Conservation (phyloP, 1,140 invertebrate species). For the Lordiphosa mommai region DNA sequence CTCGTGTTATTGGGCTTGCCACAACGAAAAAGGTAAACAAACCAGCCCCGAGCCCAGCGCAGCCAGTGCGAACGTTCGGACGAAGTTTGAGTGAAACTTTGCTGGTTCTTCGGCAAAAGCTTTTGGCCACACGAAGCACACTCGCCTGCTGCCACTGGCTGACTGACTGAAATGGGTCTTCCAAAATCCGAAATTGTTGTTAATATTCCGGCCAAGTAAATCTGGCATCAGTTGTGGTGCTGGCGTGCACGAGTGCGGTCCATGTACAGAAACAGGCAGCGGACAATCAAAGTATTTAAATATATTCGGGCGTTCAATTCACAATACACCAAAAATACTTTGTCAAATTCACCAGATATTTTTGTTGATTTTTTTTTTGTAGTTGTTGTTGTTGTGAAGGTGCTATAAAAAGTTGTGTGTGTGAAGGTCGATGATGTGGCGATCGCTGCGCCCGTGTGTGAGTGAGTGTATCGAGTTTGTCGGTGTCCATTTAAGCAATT, state of each 20-base stretch:
- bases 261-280: constrained; percentile 11
- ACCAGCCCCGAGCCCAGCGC: constrained; percentile 11
- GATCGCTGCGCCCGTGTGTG: no score
- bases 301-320: no score
- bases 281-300: background rate
- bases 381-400: no score
- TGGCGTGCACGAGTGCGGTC: constrained; percentile 58
- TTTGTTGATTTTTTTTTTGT: no score
- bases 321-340: no score
- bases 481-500: no score
- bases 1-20: constrained; percentile 2
- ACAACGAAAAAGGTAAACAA: constrained; percentile 59
- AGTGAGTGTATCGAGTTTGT: no score
- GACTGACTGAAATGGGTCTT: constrained; percentile 29
- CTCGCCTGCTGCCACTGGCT: background rate
- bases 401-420: no score
- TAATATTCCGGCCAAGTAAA: constrained; percentile 39
- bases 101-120: constrained; percentile 39
- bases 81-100: constrained; percentile 59
- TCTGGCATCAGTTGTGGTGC: constrained; percentile 59
- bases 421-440: no score
- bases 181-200: constrained; percentile 36
- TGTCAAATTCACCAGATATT: no score
- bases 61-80: constrained; percentile 15
- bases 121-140: constrained; percentile 18